phyloP scores from a whole-genome alignment of 2,797 vertebrate species.

The Cossypha heuglini region DNA sequence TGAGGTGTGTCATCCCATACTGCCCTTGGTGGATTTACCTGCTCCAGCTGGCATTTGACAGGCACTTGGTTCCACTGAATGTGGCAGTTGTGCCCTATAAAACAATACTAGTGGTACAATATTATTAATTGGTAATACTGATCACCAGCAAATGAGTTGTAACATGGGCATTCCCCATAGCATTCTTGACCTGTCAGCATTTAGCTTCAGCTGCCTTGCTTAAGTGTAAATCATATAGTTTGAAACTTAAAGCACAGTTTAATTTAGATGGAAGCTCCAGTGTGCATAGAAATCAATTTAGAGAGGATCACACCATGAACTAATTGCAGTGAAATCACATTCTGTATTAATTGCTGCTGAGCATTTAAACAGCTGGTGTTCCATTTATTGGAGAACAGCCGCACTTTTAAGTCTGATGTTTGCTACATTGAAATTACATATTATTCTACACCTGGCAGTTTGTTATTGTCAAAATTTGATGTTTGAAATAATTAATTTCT shows the following conservation, averaged over 20 bases:
- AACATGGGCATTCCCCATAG: neutral
- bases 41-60: neutral
- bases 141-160: neutral
- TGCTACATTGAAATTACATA: neutral
- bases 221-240: neutral
- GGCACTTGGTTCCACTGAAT: neutral
- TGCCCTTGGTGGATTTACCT: neutral
- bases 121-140: neutral
- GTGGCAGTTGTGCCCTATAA: neutral
- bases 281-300: neutral
- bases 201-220: neutral
- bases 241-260: neutral
- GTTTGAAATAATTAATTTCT: neutral
- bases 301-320: neutral
- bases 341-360: constrained; percentile 6
- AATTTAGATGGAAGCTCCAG: neutral
- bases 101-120: neutral
- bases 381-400: neutral
- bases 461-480: neutral
- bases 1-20: neutral
- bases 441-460: neutral
- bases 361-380: neutral
- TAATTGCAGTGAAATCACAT: neutral
- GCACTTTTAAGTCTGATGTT: neutral
- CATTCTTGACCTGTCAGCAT: neutral